Base-by-base conservation (phyloP, 2,797 vertebrate species). In the Triplophysa bombifrons region DNA sequence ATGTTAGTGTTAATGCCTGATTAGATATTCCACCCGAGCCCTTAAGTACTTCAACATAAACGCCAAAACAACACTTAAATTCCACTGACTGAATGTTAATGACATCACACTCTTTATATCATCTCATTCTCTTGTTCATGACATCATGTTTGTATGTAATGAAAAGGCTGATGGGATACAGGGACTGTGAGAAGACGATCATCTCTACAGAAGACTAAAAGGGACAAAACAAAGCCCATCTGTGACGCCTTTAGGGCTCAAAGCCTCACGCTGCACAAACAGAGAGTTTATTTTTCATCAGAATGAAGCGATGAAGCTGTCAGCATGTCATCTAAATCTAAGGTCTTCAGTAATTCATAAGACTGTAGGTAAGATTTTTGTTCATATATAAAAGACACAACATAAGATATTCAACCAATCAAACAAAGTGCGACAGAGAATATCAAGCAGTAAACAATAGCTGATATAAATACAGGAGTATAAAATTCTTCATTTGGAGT, bases 401-500 rank as follows among this genome's bases (percentile, higher is more conserved):
- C 17, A 67, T 25, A 60, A 64, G 61, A 69, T n/a, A 51, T 25
- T 30, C 63, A 48, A 50, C 9, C 8, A 77, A 80, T 72, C 55
- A 61, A 14, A 46, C 48, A 51, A 4, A 51, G 75, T 48, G 20
- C 55, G 30, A 27, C 41, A 22, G 71, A 48, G 12, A 48, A 48
- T 38, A 61, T 44, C 75, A 61, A 61, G 58, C 58, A 61, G 25
- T 61, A 61, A 61, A 61, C 51, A 58, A 60, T 2, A 70, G 72
- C 34, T 25, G 13, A 58, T 48, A 55, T 41, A 72, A 82, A 74
- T 46, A 63, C 66, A 55, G 61, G 58, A n/a, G 25, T 50, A 64
- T 74, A 20, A 53, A 55, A 65, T 58, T 19, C 14, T 13, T 20
- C 72, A 3, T 20, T 11, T 12, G 14, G 34, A 58, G 2, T 27